phyloP scores from a whole-genome alignment of 2,113 vertebrate species.

The Pterocles orientalis region DNA sequence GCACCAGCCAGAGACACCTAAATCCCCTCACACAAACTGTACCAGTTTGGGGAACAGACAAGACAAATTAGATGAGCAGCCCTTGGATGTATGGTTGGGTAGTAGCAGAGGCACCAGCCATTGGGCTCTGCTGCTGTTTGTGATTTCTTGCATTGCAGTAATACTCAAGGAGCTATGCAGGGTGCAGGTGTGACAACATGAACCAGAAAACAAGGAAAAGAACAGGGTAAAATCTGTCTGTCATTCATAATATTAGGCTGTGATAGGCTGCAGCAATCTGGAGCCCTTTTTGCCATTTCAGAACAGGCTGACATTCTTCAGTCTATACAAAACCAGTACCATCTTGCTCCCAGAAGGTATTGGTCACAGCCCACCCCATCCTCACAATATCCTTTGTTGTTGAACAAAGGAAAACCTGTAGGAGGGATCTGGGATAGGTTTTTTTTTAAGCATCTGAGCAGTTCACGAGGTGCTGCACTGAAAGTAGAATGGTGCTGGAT shows the following conservation, averaged over 20 bases:
- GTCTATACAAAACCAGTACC: neutral
- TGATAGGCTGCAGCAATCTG: neutral
- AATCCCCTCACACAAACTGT: neutral
- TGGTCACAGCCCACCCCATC: neutral
- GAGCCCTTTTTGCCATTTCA: neutral
- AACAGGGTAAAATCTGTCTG: neutral
- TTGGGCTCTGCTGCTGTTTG: neutral
- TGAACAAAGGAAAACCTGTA: neutral
- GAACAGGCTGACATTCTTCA: neutral
- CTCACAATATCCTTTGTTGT: neutral
- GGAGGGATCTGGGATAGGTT: rapidly evolving
- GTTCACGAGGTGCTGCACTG: neutral
- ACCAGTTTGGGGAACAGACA: neutral
- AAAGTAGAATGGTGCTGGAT: rapidly evolving
- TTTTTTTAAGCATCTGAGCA: neutral
- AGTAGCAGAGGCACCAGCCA: neutral
- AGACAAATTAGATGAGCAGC: neutral
- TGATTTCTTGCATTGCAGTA: neutral
- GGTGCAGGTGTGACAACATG: rapidly evolving
- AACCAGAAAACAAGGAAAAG: neutral
- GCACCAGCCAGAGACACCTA: neutral
- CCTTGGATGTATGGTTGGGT: rapidly evolving
- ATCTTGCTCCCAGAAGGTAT: neutral
- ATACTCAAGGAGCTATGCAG: neutral
- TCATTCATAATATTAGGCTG: neutral